Evolutionary conservation across 2,113 vertebrate genomes (phyloP).

Genomic region (Ovis canadensis): DNA sequence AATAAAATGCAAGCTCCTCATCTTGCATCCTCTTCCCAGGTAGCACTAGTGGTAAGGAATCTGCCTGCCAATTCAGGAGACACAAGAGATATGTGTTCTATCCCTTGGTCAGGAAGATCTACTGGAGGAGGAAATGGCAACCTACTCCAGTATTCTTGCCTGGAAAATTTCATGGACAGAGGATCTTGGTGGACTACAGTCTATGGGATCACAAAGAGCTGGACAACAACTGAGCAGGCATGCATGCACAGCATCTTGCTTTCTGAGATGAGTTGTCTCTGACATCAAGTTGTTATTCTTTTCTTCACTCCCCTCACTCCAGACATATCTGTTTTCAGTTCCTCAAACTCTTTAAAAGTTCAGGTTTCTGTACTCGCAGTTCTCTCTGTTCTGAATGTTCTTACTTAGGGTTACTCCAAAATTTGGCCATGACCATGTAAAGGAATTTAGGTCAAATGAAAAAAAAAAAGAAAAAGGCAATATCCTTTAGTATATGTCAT

Average conservation of each 20-base stretch:
- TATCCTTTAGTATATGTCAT: neutral
- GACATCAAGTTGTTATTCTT: neutral
- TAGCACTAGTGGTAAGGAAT: neutral
- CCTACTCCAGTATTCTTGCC: neutral
- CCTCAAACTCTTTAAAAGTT: neutral
- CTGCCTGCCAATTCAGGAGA: neutral
- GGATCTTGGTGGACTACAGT: neutral
- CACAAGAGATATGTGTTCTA: neutral
- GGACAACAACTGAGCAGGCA: neutral
- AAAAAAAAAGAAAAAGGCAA: neutral
- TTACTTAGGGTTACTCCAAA: neutral
- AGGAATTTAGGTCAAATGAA: neutral
- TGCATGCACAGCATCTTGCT: neutral
- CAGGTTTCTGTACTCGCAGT: neutral
- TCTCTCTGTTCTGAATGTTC: neutral
- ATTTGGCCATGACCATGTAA: neutral
- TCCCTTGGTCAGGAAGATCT: neutral
- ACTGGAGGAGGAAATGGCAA: neutral
- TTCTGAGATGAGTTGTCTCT: neutral
- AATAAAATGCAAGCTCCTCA: neutral
- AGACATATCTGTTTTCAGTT: neutral
- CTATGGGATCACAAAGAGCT: neutral
- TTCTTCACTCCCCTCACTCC: neutral
- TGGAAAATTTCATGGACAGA: neutral
- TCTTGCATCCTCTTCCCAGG: neutral